These are phyloP conservation scores for Yponomeuta evonymella DNA, from an alignment of 2,888 invertebrate genomes.

Conservation along the genomic window DNA sequence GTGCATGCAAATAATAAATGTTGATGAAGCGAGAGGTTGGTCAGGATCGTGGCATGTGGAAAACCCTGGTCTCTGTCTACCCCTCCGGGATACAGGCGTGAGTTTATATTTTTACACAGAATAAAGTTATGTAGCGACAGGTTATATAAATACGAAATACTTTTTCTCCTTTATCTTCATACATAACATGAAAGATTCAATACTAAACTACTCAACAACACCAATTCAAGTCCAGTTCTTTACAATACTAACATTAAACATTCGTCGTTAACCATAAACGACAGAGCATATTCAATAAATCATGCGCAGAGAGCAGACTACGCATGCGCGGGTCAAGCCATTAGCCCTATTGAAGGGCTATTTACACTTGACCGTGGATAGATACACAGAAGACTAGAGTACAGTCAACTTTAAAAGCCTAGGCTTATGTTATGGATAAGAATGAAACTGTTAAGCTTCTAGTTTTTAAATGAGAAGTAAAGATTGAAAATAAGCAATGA, in stretches of 20 bases:
- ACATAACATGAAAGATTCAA: no score
- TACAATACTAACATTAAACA: slow-evolving; percentile 5
- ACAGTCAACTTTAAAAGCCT: neutral
- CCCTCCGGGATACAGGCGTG: no score
- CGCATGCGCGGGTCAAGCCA: slow-evolving; percentile 28
- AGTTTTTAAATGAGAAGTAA: no score
- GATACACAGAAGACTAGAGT: neutral
- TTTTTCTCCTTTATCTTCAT: no score
- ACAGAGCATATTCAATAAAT: slow-evolving; percentile 18
- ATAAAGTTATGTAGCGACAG: no score
- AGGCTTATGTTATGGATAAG: neutral
- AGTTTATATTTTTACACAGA: no score
- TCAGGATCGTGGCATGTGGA: no score
- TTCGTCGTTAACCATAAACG: neutral
- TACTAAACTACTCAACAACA: neutral
- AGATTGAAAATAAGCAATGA: no score
- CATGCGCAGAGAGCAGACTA: slow-evolving; percentile 25
- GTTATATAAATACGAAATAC: no score
- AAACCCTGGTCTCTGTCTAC: no score
- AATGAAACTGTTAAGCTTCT: neutral
- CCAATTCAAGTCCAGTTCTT: neutral
- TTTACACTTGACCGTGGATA: slow-evolving; percentile 22
- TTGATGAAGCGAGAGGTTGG: no score
- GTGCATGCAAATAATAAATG: no score
- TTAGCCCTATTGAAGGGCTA: slow-evolving; percentile 27